Percentiles rank a stretch among this genome's conserved stretches.
phyloP scores from a whole-genome alignment of 2,113 vertebrate species.

The Neodontobutis hainanensis region DNA sequence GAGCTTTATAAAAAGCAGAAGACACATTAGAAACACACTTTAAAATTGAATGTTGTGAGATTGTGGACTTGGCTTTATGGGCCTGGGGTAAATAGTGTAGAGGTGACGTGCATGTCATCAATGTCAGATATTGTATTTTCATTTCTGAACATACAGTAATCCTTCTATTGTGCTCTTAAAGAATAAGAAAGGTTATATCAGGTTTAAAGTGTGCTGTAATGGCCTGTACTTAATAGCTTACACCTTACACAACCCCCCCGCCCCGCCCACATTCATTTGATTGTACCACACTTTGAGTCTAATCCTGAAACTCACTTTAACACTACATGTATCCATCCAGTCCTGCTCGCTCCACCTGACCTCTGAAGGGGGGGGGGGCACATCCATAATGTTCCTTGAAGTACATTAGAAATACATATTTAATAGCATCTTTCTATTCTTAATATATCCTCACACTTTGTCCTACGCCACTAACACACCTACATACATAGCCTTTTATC shows the following conservation, averaged over 20 bases:
- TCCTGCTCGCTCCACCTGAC: constrained; percentile 6
- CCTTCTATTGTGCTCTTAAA: constrained; percentile 3
- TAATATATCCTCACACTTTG: not conserved
- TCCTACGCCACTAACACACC: constrained; percentile 7
- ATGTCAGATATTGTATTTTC: constrained; percentile 7
- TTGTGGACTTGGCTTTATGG: too few relatives aligned
- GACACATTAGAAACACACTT: too few relatives aligned
- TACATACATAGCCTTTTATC: constrained; percentile 29
- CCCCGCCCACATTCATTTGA: not conserved
- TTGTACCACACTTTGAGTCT: not conserved
- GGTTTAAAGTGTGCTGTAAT: not conserved
- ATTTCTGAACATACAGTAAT: constrained; percentile 11
- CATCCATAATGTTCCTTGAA: constrained; percentile 9
- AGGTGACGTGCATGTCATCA: constrained; percentile 5
- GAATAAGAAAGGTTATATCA: constrained; percentile 8
- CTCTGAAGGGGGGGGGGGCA: constrained; percentile 37
- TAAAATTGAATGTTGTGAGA: too few relatives aligned
- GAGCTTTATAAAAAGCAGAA: too few relatives aligned
- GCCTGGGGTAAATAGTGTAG: too few relatives aligned
- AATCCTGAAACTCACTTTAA: constrained; percentile 30
- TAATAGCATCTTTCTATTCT: constrained; percentile 32
- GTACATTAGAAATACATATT: constrained; percentile 11
- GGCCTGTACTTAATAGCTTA: not conserved
- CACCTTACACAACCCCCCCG: not conserved
- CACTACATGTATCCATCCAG: not conserved